Conservation (phyloP, 1,140 invertebrate genomes). For the Calephelis virginiensis region DNA sequence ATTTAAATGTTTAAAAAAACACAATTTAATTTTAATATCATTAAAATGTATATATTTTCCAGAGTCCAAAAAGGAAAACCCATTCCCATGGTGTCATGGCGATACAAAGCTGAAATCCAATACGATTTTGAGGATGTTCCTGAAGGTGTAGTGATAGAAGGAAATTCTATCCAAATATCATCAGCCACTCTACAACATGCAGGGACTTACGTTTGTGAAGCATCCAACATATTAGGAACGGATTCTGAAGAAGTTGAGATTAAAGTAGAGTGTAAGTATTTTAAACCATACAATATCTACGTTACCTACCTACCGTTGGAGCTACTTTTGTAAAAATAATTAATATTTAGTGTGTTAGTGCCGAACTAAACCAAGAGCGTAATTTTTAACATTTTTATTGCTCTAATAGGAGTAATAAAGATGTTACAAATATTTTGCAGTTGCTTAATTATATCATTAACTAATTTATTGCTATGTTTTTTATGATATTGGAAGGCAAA, state of each 20-base stretch:
- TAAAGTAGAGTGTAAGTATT: conserved; percentile 53
- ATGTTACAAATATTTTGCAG: no score
- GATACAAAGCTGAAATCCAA: conserved; percentile 34
- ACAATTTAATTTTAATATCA: no score
- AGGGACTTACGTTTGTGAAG: conserved; percentile 53
- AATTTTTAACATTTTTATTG: no score
- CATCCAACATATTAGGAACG: conserved; percentile 43
- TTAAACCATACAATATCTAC: neutral
- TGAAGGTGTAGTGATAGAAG: conserved; percentile 36
- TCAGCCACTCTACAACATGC: conserved; percentile 38
- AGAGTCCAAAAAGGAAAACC: conserved; percentile 52
- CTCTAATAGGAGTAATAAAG: no score
- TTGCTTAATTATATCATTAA: no score
- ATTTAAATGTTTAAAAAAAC: no score
- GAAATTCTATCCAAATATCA: conserved; percentile 41
- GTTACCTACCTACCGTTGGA: no score
- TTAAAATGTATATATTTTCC: conserved; percentile 7
- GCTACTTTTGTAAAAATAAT: no score
- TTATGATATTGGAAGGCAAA: no score
- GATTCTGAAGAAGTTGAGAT: conserved; percentile 39
- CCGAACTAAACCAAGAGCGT: no score
- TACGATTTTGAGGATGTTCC: conserved; percentile 38
- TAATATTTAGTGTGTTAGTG: no score
- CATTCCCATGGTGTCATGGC: conserved; percentile 45
- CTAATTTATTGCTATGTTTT: no score